Percentiles rank a stretch among this genome's conserved stretches.
Conservation (phyloP, 2,888 invertebrate genomes). For the Drosophila nr. perissopoda region DNA sequence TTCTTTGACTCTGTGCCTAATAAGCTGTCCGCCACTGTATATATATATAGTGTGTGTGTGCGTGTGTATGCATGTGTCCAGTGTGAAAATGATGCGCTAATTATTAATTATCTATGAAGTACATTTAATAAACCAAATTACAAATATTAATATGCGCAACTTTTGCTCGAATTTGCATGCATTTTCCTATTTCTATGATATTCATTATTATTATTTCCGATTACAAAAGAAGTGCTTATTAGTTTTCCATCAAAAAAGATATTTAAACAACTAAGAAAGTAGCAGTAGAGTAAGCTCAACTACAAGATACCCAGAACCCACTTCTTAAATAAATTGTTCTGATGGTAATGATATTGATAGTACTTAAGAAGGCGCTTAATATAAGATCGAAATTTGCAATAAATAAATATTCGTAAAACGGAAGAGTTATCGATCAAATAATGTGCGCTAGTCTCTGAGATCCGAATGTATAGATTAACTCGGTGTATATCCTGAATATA, state of each 20-base stretch:
- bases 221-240: constrained; percentile 53
- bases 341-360: neutral
- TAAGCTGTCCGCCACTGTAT: too few relatives aligned
- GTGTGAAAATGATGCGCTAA: constrained; percentile 63
- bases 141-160: constrained; percentile 32
- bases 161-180: constrained; percentile 15
- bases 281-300: neutral
- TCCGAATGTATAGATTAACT: neutral
- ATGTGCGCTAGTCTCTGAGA: neutral
- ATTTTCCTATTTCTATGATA: constrained; percentile 11
- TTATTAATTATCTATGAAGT: constrained; percentile 76
- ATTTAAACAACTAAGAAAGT: neutral
- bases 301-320: neutral
- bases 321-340: neutral
- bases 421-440: neutral
- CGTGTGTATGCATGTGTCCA: constrained; percentile 8
- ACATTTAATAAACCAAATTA: constrained; percentile 71
- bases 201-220: constrained; percentile 34
- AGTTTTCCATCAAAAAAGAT: constrained; percentile 35
- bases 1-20: too few relatives aligned
- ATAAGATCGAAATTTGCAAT: neutral
- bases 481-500: neutral
- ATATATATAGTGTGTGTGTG: neutral
- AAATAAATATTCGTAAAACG: neutral
- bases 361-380: neutral